Evolutionary conservation across 2,113 vertebrate genomes (phyloP).

Genomic region (Promerops cafer): DNA sequence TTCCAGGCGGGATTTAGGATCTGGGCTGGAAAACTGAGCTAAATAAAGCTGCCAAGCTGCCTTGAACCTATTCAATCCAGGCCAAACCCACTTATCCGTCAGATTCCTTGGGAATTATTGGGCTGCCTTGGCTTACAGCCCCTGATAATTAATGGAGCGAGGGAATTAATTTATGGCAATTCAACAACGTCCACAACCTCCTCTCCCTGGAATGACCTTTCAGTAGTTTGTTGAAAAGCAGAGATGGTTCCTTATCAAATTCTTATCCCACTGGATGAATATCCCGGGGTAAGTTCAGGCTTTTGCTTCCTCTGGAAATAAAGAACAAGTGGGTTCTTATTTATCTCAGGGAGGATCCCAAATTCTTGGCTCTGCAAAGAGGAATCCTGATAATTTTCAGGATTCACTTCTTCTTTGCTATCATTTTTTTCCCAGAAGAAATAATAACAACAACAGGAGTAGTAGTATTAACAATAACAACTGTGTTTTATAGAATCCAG

Average conservation of each 20-base stretch:
- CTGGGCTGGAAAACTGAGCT: background rate
- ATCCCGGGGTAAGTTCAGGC: background rate
- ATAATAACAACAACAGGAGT: background rate
- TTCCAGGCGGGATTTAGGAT: background rate
- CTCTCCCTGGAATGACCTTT: background rate
- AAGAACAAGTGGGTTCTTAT: background rate
- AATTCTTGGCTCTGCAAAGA: background rate
- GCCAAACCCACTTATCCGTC: background rate
- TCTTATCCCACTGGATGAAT: background rate
- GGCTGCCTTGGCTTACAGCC: background rate
- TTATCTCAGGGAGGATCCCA: background rate
- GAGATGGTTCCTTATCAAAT: background rate
- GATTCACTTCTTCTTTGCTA: background rate
- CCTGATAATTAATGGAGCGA: too few species aligned
- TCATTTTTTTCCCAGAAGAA: too few species aligned
- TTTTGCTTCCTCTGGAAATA: background rate
- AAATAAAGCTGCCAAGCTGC: background rate
- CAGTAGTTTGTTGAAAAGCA: background rate
- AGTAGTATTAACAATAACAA: too few species aligned
- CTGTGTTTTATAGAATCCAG: background rate
- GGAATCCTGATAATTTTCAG: background rate
- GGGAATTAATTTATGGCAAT: background rate
- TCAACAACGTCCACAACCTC: background rate
- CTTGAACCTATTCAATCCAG: background rate
- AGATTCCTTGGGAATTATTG: background rate